A percentile compares a stretch with the other conserved stretches of the same genome.
Conservation (phyloP, 2,888 invertebrate species). For the Stenotaenia linearis region DNA sequence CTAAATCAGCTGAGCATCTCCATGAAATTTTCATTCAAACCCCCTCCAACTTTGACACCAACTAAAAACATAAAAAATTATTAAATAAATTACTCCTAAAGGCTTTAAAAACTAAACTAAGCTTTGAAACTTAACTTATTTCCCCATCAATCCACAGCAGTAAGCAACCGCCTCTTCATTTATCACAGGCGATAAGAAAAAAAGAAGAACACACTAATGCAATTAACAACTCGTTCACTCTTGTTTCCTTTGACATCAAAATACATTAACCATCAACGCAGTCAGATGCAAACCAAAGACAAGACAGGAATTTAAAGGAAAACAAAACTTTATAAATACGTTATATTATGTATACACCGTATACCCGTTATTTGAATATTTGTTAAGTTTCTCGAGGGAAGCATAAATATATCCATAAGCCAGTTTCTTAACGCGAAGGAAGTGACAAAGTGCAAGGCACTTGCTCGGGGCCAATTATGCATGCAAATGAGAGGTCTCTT, state of each 20-base stretch:
- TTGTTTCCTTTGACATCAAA: neutral
- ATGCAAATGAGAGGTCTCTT: neutral
- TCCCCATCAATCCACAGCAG: neutral
- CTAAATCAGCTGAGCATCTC: too few species aligned
- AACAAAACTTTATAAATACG: too few species aligned
- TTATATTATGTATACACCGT: too few species aligned
- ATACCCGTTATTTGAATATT: neutral
- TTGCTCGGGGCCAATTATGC: neutral
- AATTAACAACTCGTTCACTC: neutral
- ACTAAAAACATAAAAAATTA: too few species aligned
- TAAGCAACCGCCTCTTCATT: neutral
- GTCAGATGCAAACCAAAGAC: neutral
- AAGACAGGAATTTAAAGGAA: neutral
- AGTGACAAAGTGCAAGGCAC: neutral
- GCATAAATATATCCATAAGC: neutral
- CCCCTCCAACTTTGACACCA: too few species aligned
- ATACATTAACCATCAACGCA: neutral
- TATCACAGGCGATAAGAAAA: neutral
- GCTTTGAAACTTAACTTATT: neutral
- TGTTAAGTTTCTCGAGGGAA: neutral
- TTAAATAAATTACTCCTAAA: neutral
- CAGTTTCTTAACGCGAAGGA: neutral
- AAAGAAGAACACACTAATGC: neutral
- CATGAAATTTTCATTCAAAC: too few species aligned
- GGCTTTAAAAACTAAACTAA: neutral